Percentiles rank a stretch among this genome's conserved stretches.
phyloP scores from a whole-genome alignment of 2,113 vertebrate species.

The Apistogramma diplotaenia region DNA sequence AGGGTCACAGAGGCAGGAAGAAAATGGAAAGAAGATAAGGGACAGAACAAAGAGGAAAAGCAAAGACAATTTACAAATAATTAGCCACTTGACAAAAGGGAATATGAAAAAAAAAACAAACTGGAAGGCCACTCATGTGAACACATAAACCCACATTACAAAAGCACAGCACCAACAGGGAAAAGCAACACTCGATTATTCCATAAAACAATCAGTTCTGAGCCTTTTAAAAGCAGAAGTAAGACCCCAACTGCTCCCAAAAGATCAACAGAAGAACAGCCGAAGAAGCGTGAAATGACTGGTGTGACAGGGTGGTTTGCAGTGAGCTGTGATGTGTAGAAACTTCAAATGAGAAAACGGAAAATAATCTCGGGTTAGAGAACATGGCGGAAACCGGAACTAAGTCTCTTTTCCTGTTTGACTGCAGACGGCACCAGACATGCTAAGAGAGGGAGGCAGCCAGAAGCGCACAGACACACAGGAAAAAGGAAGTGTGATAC shows the following conservation, averaged over 20 bases:
- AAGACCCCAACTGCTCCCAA: conserved; percentile 40
- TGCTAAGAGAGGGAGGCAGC: conserved; percentile 61
- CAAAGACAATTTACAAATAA: neutral
- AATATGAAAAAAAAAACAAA: neutral
- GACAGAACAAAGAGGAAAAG: conserved; percentile 2
- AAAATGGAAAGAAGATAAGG: conserved; percentile 18
- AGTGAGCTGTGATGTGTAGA: conserved; percentile 44
- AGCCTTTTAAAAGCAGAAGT: conserved; percentile 57
- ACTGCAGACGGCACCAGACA: conserved; percentile 60
- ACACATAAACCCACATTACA: conserved; percentile 54
- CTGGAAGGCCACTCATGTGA: conserved; percentile 12
- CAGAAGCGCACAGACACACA: conserved; percentile 71
- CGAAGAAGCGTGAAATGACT: conserved; percentile 67
- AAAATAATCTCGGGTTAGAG: conserved; percentile 46
- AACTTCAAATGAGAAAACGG: conserved; percentile 30
- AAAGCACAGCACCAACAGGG: conserved; percentile 60
- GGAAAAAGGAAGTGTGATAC: conserved; percentile 76
- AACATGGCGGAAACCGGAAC: conserved; percentile 57
- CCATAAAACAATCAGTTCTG: conserved; percentile 30
- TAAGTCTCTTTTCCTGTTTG: conserved; percentile 66
- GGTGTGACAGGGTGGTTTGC: conserved; percentile 44
- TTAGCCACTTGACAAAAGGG: conserved; percentile 21
- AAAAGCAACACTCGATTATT: conserved; percentile 53
- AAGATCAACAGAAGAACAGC: conserved; percentile 61
- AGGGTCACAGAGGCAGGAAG: conserved; percentile 15